These are phyloP conservation scores for Drosophila pallidifrons DNA, from an alignment of 1,140 invertebrate genomes.

Conservation along the genomic window DNA sequence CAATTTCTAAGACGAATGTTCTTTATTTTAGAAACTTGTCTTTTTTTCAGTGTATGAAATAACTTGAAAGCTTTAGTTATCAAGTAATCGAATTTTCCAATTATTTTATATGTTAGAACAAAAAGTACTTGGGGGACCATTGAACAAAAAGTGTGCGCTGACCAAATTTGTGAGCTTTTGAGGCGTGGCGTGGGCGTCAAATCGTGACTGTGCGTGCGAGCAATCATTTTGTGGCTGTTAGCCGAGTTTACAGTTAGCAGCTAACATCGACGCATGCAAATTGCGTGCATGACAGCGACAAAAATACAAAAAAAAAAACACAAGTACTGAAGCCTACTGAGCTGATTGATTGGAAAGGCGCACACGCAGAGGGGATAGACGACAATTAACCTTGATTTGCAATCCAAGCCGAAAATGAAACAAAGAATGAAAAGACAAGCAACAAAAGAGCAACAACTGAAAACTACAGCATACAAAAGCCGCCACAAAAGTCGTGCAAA, in stretches of 20 bases:
- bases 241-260: constrained; percentile 38
- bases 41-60: too few species aligned
- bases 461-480: constrained; percentile 9
- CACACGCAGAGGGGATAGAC: constrained; percentile 24
- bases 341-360: constrained; percentile 74
- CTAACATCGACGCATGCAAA: constrained; percentile 61
- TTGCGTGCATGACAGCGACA: constrained; percentile 68
- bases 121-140: constrained; percentile 1
- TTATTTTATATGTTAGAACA: not conserved
- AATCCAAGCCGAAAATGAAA: constrained; percentile 27
- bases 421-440: constrained; percentile 21
- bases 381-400: constrained; percentile 76
- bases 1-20: too few species aligned
- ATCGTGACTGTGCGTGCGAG: constrained; percentile 24
- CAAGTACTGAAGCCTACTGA: constrained; percentile 23
- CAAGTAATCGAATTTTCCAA: too few species aligned
- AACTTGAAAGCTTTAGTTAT: too few species aligned
- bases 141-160: not conserved
- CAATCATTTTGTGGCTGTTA: constrained; percentile 32
- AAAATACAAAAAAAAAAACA: constrained; percentile 18
- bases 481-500: constrained; percentile 63
- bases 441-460: constrained; percentile 1
- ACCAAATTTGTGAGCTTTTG: not conserved
- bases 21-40: too few species aligned
- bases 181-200: constrained; percentile 27